Conservation (phyloP, 2,797 vertebrate genomes). For the Champsocephalus gunnari region DNA sequence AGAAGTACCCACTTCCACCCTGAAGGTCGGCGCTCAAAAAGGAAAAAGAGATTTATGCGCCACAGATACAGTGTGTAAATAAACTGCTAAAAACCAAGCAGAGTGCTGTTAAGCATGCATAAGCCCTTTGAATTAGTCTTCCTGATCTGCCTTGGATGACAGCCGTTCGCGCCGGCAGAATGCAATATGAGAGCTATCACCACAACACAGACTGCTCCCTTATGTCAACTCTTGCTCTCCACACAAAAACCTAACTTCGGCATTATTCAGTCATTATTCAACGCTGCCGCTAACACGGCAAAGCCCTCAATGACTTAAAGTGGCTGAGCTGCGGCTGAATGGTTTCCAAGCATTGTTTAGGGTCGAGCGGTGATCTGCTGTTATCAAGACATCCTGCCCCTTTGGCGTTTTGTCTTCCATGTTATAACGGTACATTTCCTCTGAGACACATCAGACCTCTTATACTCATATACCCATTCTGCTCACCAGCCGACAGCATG, state of each 20-base stretch:
- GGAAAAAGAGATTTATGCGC: slow-evolving; percentile 35
- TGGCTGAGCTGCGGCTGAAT: slow-evolving; percentile 9
- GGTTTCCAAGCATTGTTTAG: slow-evolving; percentile 30
- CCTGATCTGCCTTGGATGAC: slow-evolving; percentile 77
- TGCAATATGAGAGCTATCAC: slow-evolving; percentile 71
- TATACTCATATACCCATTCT: slow-evolving; percentile 13
- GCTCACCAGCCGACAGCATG: slow-evolving; percentile 43
- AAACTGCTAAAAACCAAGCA: slow-evolving; percentile 72
- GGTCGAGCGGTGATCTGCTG: slow-evolving; percentile 30
- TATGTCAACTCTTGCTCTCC: slow-evolving; percentile 54
- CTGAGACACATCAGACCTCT: slow-evolving; percentile 39
- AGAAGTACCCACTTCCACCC: slow-evolving; percentile 26
- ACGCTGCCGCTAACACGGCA: slow-evolving; percentile 20
- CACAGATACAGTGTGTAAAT: slow-evolving; percentile 71
- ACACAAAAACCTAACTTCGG: slow-evolving; percentile 50
- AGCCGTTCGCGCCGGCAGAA: slow-evolving; percentile 62
- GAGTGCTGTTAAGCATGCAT: slow-evolving; percentile 74
- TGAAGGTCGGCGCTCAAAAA: slow-evolving; percentile 43
- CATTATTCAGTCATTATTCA: slow-evolving; percentile 48
- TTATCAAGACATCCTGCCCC: slow-evolving; percentile 53
- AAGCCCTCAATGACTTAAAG: slow-evolving; percentile 9
- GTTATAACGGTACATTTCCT: slow-evolving; percentile 62
- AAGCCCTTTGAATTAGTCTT: slow-evolving; percentile 79
- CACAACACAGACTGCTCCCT: slow-evolving; percentile 67
- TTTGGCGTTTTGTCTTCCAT: slow-evolving; percentile 33